Evolutionary conservation across 1,140 invertebrate genomes (phyloP), one percentile per base, ranked within the genome.

Genomic region (Diuraphis noxia): DNA sequence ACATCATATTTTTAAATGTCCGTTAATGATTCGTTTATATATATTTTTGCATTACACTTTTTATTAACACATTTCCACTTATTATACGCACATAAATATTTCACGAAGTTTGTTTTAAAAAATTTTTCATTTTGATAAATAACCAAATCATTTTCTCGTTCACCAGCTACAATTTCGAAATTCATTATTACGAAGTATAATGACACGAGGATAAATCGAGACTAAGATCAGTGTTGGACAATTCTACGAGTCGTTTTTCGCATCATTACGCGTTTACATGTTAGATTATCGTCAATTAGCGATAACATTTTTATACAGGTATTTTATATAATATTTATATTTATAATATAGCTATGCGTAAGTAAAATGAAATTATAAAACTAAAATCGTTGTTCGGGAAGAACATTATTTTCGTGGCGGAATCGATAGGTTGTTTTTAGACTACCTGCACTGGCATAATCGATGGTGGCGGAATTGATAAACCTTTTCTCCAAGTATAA

Each of bases 71-170:
- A 72, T 72, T 72, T 72, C 63, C 10, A 72, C 63, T 72, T 72
- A 72, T 72, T 72, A 72, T 72, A 72, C n/a, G 63, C 63, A 72
- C 63, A 72, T 34, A 72, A 72, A 72, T 72, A 72, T n/a, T 72
- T 72, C n/a, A 72, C n/a, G 34, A 72, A 72, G n/a, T 72, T 72
- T 72, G n/a, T 72, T 72, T 52, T 72, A 72, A 72, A 72, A 72
- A 72, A 72, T 72, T 72, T 72, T 72, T 72, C 63, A 72, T 72
- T 72, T 72, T 72, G 63, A 72, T 34, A 72, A 34, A 63, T 63
- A n/a, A 63, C 56, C 30, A 63, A 63, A 23, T 63, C 3, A 30
- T 63, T 63, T 63, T 63, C n/a, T n/a, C n/a, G 52, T 56, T 56
- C 0, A 56, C 25, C 30, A 63, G 8, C 25, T 63, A 63, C 30